phyloP scores from a whole-genome alignment of 2,113 vertebrate genomes.

The Ictalurus furcatus region DNA sequence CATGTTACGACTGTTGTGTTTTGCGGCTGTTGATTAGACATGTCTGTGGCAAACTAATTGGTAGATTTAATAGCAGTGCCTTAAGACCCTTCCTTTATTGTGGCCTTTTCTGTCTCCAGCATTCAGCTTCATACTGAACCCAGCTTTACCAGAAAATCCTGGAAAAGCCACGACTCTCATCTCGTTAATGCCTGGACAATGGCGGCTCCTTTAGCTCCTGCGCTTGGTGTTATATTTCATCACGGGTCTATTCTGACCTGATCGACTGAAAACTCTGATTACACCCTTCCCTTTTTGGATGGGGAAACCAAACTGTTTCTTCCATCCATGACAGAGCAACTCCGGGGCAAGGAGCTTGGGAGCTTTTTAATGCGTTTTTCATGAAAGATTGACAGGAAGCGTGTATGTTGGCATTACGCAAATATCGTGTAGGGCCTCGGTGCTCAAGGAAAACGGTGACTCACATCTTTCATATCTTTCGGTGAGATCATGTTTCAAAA shows the following conservation, averaged over 20 bases:
- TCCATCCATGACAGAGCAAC: not conserved
- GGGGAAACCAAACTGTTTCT: not conserved
- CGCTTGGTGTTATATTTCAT: not conserved
- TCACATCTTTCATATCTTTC: slow-evolving; percentile 49
- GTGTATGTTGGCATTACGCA: slow-evolving; percentile 53
- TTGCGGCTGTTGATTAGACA: not conserved
- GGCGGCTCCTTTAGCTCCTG: not conserved
- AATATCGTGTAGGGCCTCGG: slow-evolving; percentile 57
- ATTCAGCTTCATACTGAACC: not conserved
- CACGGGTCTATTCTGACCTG: not conserved
- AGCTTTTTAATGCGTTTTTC: slow-evolving; percentile 37
- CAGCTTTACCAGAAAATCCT: not conserved
- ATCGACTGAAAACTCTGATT: not conserved
- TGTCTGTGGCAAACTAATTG: not conserved
- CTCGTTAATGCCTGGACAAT: not conserved
- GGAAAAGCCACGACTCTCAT: not conserved
- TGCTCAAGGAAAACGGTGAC: slow-evolving; percentile 34
- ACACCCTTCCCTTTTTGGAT: not conserved
- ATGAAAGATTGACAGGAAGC: slow-evolving; percentile 59
- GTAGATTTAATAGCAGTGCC: not conserved
- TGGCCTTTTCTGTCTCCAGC: not conserved
- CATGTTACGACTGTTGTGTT: not conserved
- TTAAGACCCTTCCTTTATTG: not conserved
- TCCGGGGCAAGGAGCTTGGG: not conserved
- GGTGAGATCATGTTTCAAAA: slow-evolving; percentile 42